phyloP scores from a whole-genome alignment of 2,888 invertebrate species.

The Dusona sp. region DNA sequence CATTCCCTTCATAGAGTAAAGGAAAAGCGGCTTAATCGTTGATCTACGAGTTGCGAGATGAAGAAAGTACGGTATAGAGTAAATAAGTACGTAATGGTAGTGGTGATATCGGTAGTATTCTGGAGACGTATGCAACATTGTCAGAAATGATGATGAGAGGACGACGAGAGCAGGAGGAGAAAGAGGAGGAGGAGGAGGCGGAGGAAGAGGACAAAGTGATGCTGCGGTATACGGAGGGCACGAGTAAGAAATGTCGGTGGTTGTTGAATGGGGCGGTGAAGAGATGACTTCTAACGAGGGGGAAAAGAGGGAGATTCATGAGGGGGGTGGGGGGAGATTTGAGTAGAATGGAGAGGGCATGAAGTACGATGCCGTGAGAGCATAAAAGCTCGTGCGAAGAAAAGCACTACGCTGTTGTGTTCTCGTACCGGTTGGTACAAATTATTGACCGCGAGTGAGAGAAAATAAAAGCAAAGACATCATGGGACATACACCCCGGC shows the following conservation, averaged over 20 bases:
- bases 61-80: slow-evolving; percentile 22
- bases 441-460: slow-evolving; percentile 67
- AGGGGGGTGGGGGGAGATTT: slow-evolving; percentile 21
- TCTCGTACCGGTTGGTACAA: slow-evolving; percentile 77
- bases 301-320: slow-evolving; percentile 7
- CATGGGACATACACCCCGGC: slow-evolving; percentile 82
- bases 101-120: slow-evolving; percentile 46
- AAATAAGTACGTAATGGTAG: slow-evolving; percentile 23
- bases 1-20: neutral
- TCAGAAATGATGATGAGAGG: neutral
- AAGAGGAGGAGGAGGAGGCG: slow-evolving; percentile 58
- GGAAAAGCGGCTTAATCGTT: neutral
- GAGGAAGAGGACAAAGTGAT: slow-evolving; percentile 50
- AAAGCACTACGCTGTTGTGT: slow-evolving; percentile 83
- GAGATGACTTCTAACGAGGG: slow-evolving; percentile 24
- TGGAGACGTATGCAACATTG: slow-evolving; percentile 17
- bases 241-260: slow-evolving; percentile 27
- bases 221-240: slow-evolving; percentile 16
- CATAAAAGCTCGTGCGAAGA: slow-evolving; percentile 83
- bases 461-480: slow-evolving; percentile 70
- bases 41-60: neutral
- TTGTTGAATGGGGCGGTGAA: slow-evolving; percentile 31
- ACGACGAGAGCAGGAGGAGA: slow-evolving; percentile 21
- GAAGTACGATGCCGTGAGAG: slow-evolving; percentile 77
- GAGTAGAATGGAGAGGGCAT: slow-evolving; percentile 61